A percentile compares a stretch with the other conserved stretches of the same genome.
phyloP scores from a whole-genome alignment of 2,113 vertebrate species.

The Muntiacus muntjak region DNA sequence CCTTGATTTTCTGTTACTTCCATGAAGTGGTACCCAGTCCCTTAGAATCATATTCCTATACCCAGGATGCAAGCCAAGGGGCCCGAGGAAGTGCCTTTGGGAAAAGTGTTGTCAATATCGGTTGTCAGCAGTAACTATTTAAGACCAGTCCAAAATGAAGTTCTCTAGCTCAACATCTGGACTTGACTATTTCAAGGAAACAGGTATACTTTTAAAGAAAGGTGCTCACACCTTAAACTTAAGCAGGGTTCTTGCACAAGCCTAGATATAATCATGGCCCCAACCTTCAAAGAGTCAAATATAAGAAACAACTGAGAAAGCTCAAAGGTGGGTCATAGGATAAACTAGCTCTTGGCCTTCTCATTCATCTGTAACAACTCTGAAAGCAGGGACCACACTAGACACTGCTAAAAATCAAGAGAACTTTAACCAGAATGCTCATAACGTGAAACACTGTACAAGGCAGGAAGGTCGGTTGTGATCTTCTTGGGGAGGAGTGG shows the following conservation, averaged over 20 bases:
- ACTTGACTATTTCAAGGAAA: background rate
- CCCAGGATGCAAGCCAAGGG: background rate
- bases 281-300: background rate
- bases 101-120: background rate
- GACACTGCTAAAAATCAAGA: background rate
- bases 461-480: background rate
- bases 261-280: background rate
- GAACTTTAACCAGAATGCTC: background rate
- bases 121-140: background rate
- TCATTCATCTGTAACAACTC: background rate
- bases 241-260: background rate
- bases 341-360: background rate
- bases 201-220: background rate
- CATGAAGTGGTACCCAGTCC: background rate
- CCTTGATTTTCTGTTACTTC: background rate
- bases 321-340: background rate
- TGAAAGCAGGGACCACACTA: background rate
- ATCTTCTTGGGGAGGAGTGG: background rate
- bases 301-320: background rate
- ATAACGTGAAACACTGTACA: background rate
- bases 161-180: background rate
- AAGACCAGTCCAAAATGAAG: background rate
- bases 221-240: background rate
- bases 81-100: background rate
- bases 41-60: background rate